Conservation (phyloP, 2,113 vertebrate species). For the Anoplopoma fimbria region DNA sequence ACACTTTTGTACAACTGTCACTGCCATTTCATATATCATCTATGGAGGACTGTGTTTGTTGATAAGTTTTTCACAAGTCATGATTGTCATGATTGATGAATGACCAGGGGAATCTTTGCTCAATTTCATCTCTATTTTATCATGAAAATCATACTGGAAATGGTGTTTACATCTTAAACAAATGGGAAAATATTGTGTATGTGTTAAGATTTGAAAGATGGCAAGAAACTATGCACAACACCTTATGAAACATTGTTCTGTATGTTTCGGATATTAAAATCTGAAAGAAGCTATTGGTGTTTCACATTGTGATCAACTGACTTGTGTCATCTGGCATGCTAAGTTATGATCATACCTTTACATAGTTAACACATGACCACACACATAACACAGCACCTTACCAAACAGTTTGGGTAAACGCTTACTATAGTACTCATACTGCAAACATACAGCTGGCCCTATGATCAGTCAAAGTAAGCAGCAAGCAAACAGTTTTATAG, state of each 20-base stretch:
- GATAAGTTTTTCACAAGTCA: neutral
- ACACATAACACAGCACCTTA: neutral
- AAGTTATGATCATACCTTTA: neutral
- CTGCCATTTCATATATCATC: conserved; percentile 10
- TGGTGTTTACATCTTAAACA: neutral
- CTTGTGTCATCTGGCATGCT: neutral
- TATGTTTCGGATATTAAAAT: neutral
- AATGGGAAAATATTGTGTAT: neutral
- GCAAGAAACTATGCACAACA: neutral
- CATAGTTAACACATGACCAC: neutral
- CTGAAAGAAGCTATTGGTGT: neutral
- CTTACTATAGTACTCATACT: neutral
- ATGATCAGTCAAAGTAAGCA: neutral
- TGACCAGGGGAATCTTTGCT: neutral
- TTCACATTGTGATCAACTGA: neutral
- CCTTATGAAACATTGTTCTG: neutral
- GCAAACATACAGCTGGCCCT: neutral
- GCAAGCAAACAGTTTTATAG: neutral
- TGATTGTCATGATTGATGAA: conserved; percentile 1
- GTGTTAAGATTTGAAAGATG: neutral
- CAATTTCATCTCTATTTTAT: conserved; percentile 12
- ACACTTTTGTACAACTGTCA: conserved; percentile 2
- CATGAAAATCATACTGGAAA: neutral
- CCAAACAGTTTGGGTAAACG: too few species aligned
- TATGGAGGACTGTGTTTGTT: conserved; percentile 10